Conservation (phyloP, 2,888 invertebrate species). For the Harpagoxenus sublaevis region DNA sequence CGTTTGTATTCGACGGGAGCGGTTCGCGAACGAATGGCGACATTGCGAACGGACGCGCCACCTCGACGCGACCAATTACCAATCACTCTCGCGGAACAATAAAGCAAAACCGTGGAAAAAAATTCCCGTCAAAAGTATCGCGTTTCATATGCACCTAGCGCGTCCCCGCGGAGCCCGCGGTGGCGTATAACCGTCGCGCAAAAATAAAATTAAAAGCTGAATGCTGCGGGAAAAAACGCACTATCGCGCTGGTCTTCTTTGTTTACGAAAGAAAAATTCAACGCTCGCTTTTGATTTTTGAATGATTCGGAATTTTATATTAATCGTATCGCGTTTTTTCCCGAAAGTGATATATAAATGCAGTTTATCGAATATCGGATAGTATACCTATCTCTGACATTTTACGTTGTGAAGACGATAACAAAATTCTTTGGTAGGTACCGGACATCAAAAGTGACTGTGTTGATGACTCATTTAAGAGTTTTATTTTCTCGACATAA, state of each 20-base stretch:
- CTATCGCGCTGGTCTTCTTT: constrained; percentile 29
- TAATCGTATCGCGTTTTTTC: not conserved
- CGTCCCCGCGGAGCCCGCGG: constrained; percentile 28
- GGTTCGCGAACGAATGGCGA: constrained; percentile 61
- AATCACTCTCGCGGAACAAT: constrained; percentile 80
- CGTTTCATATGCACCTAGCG: constrained; percentile 76
- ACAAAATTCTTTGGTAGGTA: not conserved
- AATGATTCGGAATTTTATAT: constrained; percentile 7
- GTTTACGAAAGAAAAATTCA: constrained; percentile 28
- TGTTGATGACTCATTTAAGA: constrained; percentile 3
- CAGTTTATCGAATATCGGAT: not conserved
- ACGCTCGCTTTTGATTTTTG: not conserved
- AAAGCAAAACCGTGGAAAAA: constrained; percentile 78
- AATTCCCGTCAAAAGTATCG: constrained; percentile 79
- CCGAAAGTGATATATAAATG: not conserved
- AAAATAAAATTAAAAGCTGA: constrained; percentile 65
- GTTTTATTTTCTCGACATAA: constrained; percentile 10
- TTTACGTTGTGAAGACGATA: not conserved
- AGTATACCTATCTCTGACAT: not conserved
- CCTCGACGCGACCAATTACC: constrained; percentile 78
- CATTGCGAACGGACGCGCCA: constrained; percentile 66
- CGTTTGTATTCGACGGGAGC: constrained; percentile 68
- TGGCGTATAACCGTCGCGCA: constrained; percentile 39
- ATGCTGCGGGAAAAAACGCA: constrained; percentile 43
- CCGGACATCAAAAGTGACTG: not conserved